Percentiles rank a stretch among this genome's conserved stretches.
Conservation (phyloP, 2,113 vertebrate genomes). For the Lasiurus borealis region DNA sequence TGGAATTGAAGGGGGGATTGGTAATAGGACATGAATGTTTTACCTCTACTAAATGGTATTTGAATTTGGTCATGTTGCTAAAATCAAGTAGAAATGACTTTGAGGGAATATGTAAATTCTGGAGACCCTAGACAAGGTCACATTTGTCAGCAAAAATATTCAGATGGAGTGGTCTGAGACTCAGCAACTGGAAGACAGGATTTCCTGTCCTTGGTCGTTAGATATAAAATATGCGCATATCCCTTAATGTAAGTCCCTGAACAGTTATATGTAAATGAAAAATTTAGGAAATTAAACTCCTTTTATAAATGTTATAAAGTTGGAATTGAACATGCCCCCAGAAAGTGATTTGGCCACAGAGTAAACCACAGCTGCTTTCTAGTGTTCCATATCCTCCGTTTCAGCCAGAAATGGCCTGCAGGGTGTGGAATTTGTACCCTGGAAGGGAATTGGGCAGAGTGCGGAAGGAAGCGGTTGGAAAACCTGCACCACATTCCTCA, state of each 20-base stretch:
- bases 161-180: slow-evolving; percentile 45
- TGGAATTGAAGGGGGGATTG: slow-evolving; percentile 44
- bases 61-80: slow-evolving; percentile 63
- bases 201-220: slow-evolving; percentile 66
- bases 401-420: slow-evolving; percentile 34
- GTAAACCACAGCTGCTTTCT: slow-evolving; percentile 59
- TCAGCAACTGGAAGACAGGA: slow-evolving; percentile 67
- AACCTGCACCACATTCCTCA: slow-evolving; percentile 12
- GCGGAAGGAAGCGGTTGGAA: slow-evolving; percentile 44
- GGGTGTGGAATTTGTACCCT: slow-evolving; percentile 52
- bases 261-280: slow-evolving; percentile 22
- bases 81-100: slow-evolving; percentile 62
- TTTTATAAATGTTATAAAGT: slow-evolving; percentile 34
- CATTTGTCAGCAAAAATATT: slow-evolving; percentile 66
- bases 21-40: slow-evolving; percentile 39
- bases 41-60: slow-evolving; percentile 47
- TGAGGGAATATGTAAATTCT: slow-evolving; percentile 71
- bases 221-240: slow-evolving; percentile 35
- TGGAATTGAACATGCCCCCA: slow-evolving; percentile 23
- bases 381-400: neutral
- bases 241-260: neutral
- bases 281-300: slow-evolving; percentile 29
- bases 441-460: slow-evolving; percentile 35
- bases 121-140: slow-evolving; percentile 60
- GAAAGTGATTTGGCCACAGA: slow-evolving; percentile 31